Base-by-base conservation (phyloP, 2,797 vertebrate genomes). In the Tamandua tetradactyla region DNA sequence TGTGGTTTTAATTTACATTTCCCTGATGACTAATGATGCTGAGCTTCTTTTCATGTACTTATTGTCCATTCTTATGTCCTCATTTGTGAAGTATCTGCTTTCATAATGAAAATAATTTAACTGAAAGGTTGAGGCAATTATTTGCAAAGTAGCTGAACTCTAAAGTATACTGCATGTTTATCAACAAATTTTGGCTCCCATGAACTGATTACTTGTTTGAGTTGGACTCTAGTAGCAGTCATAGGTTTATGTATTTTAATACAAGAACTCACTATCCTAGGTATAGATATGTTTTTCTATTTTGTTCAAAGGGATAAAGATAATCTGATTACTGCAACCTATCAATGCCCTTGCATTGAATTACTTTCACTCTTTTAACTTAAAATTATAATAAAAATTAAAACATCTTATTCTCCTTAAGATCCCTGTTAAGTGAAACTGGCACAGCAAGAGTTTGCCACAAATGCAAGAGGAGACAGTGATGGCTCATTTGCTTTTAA, bases 401-500 rank as follows among this genome's bases (percentile, higher is more conserved):
- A 94, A 94, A 97, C 97, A 97, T 85, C 61, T 68, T 97, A 96
- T 97, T 97, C 95, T 97, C 95, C 96, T 79, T 96, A 94, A 97
- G 96, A 97, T 87, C 83, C 95, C 52, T 84, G 93, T 69, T 97
- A 94, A 96, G 95, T 97, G 94, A 98, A 98, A 98, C 96, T 97
- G 96, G 78, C 96, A 97, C 93, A 98, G 97, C 96, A 96, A 97
- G 95, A 87, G 81, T 97, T 97, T 98, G 76, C 96, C 96, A 89
- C 93, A 91, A 96, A 96, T 94, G 97, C 13, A 79, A 97, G 96
- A 96, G 81, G 95, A 97, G 96, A 97, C 35, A 96, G 96, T 97
- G 86, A 94, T 94, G 96, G 93, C 92, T 98, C 97, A 98, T 98
- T 98, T 98, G 97, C 96, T 98, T 98, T 98, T 98, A 98, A 98